Evolutionary conservation across 2,113 vertebrate species (phyloP).

Genomic region (Chaetura pelagica): DNA sequence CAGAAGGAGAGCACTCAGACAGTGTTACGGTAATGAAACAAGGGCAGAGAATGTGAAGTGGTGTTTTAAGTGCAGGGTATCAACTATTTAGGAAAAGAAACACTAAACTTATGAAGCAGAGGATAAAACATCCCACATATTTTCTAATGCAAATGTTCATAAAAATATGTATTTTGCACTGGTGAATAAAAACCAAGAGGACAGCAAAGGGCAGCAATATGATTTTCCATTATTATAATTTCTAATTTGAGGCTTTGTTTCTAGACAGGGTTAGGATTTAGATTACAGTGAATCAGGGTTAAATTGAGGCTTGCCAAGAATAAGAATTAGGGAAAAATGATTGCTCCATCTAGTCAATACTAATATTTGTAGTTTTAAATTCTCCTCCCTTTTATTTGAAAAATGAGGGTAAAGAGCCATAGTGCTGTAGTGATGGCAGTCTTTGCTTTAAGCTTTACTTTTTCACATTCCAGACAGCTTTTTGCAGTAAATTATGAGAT

Average conservation of each 20-base stretch:
- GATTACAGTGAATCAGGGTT: slow-evolving; percentile 1
- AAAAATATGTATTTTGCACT: background rate
- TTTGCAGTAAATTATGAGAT: background rate
- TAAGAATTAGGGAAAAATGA: background rate
- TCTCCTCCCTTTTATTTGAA: background rate
- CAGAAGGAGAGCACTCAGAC: background rate
- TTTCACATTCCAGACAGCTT: background rate
- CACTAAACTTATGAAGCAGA: background rate
- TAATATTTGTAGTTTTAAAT: background rate
- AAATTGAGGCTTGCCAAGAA: slow-evolving; percentile 17
- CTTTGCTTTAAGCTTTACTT: background rate
- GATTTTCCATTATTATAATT: background rate
- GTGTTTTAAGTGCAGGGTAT: background rate
- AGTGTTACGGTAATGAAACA: background rate
- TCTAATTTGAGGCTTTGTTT: slow-evolving; percentile 19
- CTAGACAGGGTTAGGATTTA: slow-evolving; percentile 27
- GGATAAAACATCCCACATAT: background rate
- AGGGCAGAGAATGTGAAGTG: background rate
- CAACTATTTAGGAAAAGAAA: background rate
- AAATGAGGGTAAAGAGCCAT: background rate
- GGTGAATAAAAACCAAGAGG: background rate
- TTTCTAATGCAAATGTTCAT: background rate
- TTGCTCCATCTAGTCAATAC: background rate
- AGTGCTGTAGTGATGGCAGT: background rate
- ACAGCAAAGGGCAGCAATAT: background rate